A percentile compares a stretch with the other conserved stretches of the same genome.
These are phyloP conservation scores for Drosophila bipectinata DNA, from an alignment of 1,140 invertebrate genomes.

Conservation along the genomic window DNA sequence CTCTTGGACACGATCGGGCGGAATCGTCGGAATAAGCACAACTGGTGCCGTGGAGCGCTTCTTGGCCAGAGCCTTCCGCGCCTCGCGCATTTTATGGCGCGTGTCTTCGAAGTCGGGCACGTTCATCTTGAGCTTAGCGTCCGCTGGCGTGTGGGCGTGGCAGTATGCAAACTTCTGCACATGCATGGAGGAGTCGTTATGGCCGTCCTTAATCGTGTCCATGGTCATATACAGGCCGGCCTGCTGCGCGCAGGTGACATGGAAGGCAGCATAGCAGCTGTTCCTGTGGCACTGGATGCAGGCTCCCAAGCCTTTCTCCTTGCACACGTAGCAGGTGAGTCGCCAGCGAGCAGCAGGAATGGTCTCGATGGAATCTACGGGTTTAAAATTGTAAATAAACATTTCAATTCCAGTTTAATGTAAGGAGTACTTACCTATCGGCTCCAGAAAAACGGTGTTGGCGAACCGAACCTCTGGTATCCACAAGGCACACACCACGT, in stretches of 20 bases:
- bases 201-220: slow-evolving; percentile 93
- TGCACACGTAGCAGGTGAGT: slow-evolving; percentile 98
- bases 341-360: slow-evolving; percentile 98
- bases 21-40: slow-evolving; percentile 97
- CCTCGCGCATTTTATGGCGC: slow-evolving; percentile 89
- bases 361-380: slow-evolving; percentile 94
- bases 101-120: slow-evolving; percentile 79
- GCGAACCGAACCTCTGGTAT: slow-evolving; percentile 99
- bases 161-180: slow-evolving; percentile 98
- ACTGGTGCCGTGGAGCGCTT: slow-evolving; percentile 95
- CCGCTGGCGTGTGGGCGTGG: slow-evolving; percentile 95
- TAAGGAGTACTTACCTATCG: slow-evolving; percentile 87
- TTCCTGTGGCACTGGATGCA: slow-evolving; percentile 99
- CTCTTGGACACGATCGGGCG: slow-evolving; percentile 93
- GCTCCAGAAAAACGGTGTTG: slow-evolving; percentile 98
- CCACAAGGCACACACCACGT: slow-evolving; percentile 99
- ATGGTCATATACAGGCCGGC: slow-evolving; percentile 98
- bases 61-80: slow-evolving; percentile 89
- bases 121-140: slow-evolving; percentile 85
- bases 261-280: slow-evolving; percentile 98
- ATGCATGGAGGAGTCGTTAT: slow-evolving; percentile 88
- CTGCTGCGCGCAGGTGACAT: slow-evolving; percentile 99
- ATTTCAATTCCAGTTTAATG: neutral
- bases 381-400: neutral
- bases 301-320: slow-evolving; percentile 95